Evolutionary conservation across 1,140 invertebrate species (phyloP), one percentile per base, ranked within the genome.

Genomic region (Apis florea): DNA sequence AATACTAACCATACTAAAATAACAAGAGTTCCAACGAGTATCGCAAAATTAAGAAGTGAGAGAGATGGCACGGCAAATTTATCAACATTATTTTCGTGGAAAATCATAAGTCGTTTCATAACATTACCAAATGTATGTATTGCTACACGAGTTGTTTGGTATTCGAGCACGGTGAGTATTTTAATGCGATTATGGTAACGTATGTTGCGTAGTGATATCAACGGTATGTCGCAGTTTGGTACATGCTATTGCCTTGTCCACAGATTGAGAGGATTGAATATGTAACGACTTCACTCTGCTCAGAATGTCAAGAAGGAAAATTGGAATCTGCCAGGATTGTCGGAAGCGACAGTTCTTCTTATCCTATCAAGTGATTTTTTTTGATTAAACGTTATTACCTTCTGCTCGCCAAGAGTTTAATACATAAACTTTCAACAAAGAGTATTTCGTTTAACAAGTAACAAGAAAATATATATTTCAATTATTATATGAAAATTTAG

Each of bases 171-270:
- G 9, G 63, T 49, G 79, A 81, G 53, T 75, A 59, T 81, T 81
- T 75, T 75, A 81, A 81, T 81, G 72, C 71, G 72, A 81, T 81
- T 81, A 81, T 81, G 72, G 72, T 81, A 81, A 81, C 79, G 79
- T 75, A 81, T 81, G 79, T 81, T 54, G 63, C 13, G 61, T 49
- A 75, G 72, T 26, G 79, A 81, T 81, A 81, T 66, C 63, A 68
- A 81, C 63, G 54, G 72, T 75, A 59, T 58, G 63, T 67, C 19
- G 61, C n/a, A 17, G 11, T 15, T n/a, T 51, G 63, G 53, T 81
- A 75, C 79, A 68, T 51, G 47, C 63, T 75, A 67, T 81, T 67
- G 54, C 71, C 72, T 58, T 81, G 71, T 74, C 53, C 70, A 31
- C 70, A 53, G 71, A 75, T 75, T 74, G 53, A 75, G 79, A 58